A percentile compares a stretch with the other conserved stretches of the same genome.
These are phyloP conservation scores for Miichthys miiuy DNA, from an alignment of 2,797 vertebrate species.

Conservation along the genomic window DNA sequence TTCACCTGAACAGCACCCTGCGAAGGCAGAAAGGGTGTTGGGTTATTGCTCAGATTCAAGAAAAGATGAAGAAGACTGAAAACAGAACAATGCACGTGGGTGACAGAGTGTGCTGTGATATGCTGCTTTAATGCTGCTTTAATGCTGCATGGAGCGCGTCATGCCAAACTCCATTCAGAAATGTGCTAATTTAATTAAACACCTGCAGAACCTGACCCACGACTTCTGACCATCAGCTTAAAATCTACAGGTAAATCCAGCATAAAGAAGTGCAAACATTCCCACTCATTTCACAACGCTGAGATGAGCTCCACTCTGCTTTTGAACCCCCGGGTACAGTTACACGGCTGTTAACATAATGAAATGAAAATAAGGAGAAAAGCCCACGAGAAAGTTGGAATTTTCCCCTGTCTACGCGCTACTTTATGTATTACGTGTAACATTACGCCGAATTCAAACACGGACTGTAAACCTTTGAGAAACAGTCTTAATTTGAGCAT, in stretches of 20 bases:
- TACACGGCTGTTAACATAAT: no score
- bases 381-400: constrained; percentile 38
- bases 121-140: neutral
- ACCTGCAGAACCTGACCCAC: neutral
- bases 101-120: neutral
- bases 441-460: neutral
- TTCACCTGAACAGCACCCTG: constrained; percentile 99
- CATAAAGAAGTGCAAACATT: neutral
- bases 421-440: neutral
- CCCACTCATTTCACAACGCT: neutral
- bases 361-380: neutral
- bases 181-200: neutral
- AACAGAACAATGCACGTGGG: neutral
- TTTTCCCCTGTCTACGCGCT: neutral
- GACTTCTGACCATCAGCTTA: neutral
- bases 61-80: no score
- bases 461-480: neutral
- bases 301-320: neutral
- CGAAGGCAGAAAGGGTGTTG: neutral
- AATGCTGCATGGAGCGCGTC: neutral
- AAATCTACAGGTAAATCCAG: neutral
- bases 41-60: neutral
- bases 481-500: rapidly evolving
- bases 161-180: constrained; percentile 3
- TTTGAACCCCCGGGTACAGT: neutral